phyloP scores from a whole-genome alignment of 2,888 invertebrate genomes.

The Drosophila antonietae region DNA sequence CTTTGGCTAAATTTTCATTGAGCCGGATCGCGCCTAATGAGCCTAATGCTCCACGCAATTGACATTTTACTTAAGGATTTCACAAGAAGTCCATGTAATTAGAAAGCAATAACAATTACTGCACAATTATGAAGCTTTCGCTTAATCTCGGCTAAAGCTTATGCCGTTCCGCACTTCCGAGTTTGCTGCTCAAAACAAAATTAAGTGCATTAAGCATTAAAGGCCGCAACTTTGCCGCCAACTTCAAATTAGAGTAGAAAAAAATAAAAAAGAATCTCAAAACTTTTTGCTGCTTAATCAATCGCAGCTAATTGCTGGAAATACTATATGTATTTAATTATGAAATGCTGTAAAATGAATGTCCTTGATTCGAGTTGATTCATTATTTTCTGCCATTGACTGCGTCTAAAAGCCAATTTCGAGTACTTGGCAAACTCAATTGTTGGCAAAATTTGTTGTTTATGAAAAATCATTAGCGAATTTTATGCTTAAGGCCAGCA shows the following conservation, averaged over 20 bases:
- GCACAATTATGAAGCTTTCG: constrained; percentile 23
- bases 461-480: constrained; percentile 1
- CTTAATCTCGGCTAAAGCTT: constrained; percentile 50
- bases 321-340: constrained; percentile 19
- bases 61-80: constrained; percentile 78
- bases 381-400: constrained; percentile 27
- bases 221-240: constrained; percentile 45
- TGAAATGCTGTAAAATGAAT: constrained; percentile 33
- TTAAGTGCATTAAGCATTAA: constrained; percentile 56
- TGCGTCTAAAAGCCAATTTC: constrained; percentile 4
- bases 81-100: constrained; percentile 68
- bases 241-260: constrained; percentile 21
- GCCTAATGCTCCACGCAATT: constrained; percentile 68
- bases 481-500: background rate
- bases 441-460: background rate
- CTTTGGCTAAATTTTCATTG: constrained; percentile 21
- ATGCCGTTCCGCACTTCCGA: constrained; percentile 23
- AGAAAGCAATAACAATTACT: constrained; percentile 79
- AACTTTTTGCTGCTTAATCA: constrained; percentile 62
- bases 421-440: constrained; percentile 9
- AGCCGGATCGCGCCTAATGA: constrained; percentile 53
- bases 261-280: constrained; percentile 21
- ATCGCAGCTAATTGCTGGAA: constrained; percentile 49
- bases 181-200: constrained; percentile 43
- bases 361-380: constrained; percentile 20